Base-by-base conservation (phyloP, 2,113 vertebrate species). In the Turdus rufiventris region DNA sequence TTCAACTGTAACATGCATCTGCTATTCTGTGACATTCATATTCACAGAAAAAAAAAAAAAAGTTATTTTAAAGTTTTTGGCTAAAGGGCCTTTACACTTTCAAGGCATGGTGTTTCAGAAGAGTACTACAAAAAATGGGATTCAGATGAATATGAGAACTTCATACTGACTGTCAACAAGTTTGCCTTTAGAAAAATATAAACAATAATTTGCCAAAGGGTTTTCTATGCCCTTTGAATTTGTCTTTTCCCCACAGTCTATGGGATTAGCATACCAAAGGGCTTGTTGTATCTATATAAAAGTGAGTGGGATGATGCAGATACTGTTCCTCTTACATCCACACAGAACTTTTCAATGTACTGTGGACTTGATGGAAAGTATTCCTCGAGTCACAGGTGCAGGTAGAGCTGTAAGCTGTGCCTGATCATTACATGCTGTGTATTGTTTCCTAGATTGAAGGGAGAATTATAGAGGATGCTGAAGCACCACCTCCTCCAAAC, bases 371-470 rank as follows among this genome's bases (percentile, higher is more conserved):
- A 58, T 63, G 29, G 67, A n/a, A 87, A 66, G 19, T 54, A 17
- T 75, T 71, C 12, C 29, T 70, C 1, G 2, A 73, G 29, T 58
- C 42, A 45, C 12, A 33, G 72, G 17, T 88, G 50, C 21, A 26
- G 62, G 31, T 19, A 20, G 28, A 85, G 15, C 17, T 79, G n/a
- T 81, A 34, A 77, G 33, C 17, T 62, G 4, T 54, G 28, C 57
- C 40, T 91, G 28, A 89, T 76, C 36, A 31, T 28, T 48, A 2
- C 68, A 12, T 71, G 34, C 48, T 94, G 72, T 81, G 21, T 91
- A 88, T 78, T 94, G 28, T 92, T 95, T 96, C 80, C 54, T 97
- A 99, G 99, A 97, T 99, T 26, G 98, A 99, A 97, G 99, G 99
- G 56, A 91, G 89, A 61, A 97, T 98, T 63, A 45, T 97, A 62